phyloP scores from a whole-genome alignment of 2,888 invertebrate species.

The Adelognathus sp. region DNA sequence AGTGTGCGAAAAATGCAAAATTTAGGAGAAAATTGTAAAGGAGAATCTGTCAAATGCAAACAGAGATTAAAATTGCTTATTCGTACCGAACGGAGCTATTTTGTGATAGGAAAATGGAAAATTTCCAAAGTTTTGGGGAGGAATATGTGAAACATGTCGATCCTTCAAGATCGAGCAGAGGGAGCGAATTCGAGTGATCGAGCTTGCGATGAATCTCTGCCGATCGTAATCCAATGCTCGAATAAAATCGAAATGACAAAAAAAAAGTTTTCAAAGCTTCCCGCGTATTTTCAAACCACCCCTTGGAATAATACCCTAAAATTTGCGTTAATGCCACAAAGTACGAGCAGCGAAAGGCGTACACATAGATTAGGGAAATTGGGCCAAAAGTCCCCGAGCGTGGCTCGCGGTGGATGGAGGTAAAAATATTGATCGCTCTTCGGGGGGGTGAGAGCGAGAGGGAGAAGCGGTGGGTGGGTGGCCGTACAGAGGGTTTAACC shows the following conservation, averaged over 20 bases:
- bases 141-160: background rate
- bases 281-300: background rate
- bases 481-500: background rate
- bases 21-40: too few relatives aligned
- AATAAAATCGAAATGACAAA: background rate
- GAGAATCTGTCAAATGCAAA: too few relatives aligned
- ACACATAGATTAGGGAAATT: background rate
- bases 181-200: background rate
- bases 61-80: too few relatives aligned
- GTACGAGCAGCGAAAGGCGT: background rate
- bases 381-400: background rate
- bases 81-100: too few relatives aligned
- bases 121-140: too few relatives aligned
- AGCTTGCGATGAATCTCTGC: background rate
- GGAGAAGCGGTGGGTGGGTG: slow-evolving; percentile 8
- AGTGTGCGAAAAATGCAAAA: too few relatives aligned
- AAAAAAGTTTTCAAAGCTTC: background rate
- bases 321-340: background rate
- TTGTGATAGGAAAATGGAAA: too few relatives aligned
- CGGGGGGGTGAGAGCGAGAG: slow-evolving; percentile 10
- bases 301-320: background rate
- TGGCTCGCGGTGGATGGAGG: background rate
- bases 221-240: background rate
- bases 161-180: background rate
- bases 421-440: slow-evolving; percentile 57